These are phyloP conservation scores for Apamea epomidion DNA, from an alignment of 2,888 invertebrate genomes.

Conservation along the genomic window DNA sequence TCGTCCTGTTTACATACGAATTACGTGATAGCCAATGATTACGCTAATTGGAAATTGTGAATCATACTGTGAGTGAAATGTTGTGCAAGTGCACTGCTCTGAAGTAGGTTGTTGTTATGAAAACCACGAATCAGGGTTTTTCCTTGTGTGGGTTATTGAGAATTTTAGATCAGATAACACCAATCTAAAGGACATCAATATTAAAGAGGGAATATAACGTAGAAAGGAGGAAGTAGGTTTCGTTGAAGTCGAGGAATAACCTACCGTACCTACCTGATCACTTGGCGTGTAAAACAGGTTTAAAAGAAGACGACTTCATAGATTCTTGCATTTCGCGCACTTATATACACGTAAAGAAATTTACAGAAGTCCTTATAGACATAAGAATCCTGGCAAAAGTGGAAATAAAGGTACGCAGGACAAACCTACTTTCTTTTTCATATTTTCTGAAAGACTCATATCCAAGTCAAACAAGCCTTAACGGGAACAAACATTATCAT, in stretches of 20 bases:
- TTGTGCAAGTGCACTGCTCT: slow-evolving; percentile 46
- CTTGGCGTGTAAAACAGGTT: background rate
- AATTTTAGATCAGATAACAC: background rate
- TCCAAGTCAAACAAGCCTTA: background rate
- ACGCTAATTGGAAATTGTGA: slow-evolving; percentile 51
- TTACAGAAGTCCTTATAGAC: background rate
- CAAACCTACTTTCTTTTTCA: slow-evolving; percentile 9
- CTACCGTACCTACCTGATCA: background rate
- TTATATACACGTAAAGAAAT: background rate
- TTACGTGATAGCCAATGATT: slow-evolving; percentile 55
- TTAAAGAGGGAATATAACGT: background rate
- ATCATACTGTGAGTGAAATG: slow-evolving; percentile 45
- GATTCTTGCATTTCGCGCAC: background rate
- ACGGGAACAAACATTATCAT: slow-evolving; percentile 44
- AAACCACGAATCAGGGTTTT: slow-evolving; percentile 10
- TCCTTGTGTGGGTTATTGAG: background rate
- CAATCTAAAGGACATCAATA: background rate
- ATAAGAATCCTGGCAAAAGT: background rate
- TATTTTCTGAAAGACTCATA: background rate
- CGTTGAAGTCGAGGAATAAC: background rate
- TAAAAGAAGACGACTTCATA: slow-evolving; percentile 1
- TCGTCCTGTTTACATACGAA: slow-evolving; percentile 54
- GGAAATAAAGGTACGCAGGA: background rate
- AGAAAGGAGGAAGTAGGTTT: slow-evolving; percentile 1
- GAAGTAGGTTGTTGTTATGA: slow-evolving; percentile 8